These are phyloP conservation scores for Neolamprologus modestus DNA, from an alignment of 2,113 vertebrate genomes.

Conservation along the genomic window DNA sequence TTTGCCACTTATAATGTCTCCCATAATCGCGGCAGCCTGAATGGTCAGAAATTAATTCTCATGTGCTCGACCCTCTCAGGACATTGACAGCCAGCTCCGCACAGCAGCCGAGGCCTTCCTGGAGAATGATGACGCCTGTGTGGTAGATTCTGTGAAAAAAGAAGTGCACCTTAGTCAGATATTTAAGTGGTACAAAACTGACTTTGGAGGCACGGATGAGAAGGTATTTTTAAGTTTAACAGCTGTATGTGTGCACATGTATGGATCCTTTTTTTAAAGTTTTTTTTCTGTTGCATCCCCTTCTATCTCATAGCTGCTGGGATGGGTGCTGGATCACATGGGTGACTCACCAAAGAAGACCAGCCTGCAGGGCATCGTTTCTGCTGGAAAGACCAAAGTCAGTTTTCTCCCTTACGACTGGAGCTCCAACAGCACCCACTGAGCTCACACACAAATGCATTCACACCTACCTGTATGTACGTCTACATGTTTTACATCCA, in stretches of 20 bases:
- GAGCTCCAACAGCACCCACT: slow-evolving; percentile 68
- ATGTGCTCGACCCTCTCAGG: slow-evolving; percentile 31
- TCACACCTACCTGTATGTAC: background rate
- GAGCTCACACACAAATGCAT: background rate
- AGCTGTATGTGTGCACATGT: background rate
- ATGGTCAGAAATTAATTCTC: background rate
- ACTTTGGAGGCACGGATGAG: slow-evolving; percentile 76
- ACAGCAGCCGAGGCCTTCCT: slow-evolving; percentile 73
- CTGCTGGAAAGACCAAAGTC: slow-evolving; percentile 66
- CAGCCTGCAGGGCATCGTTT: slow-evolving; percentile 62
- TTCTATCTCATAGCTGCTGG: slow-evolving; percentile 53
- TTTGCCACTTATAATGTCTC: background rate
- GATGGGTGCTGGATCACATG: slow-evolving; percentile 76
- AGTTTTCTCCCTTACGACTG: slow-evolving; percentile 76
- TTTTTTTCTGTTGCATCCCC: background rate
- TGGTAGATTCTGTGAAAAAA: slow-evolving; percentile 63
- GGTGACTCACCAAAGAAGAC: slow-evolving; percentile 69
- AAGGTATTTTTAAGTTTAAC: slow-evolving; percentile 49
- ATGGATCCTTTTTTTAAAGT: rapidly evolving
- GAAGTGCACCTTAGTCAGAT: slow-evolving; percentile 76
- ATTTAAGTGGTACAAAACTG: slow-evolving; percentile 78
- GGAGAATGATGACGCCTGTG: slow-evolving; percentile 69
- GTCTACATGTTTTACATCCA: background rate
- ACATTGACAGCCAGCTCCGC: slow-evolving; percentile 69
- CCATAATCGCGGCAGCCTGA: background rate